Evolutionary conservation across 2,888 invertebrate genomes (phyloP).

Genomic region (Agrotis segetum): DNA sequence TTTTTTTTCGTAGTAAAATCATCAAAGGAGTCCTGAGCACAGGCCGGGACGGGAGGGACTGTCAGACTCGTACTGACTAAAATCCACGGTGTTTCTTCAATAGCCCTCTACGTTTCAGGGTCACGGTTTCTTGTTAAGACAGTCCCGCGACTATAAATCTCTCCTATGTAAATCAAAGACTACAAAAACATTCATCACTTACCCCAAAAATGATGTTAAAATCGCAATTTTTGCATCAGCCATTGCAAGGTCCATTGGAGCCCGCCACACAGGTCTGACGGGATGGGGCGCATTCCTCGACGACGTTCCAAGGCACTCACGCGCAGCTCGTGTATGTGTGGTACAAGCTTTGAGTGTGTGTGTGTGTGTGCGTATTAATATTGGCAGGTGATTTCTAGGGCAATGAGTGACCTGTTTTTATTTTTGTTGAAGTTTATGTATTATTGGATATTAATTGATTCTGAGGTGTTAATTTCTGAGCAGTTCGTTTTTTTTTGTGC

Average conservation of each 20-base stretch:
- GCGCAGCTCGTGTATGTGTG: slow-evolving; percentile 15
- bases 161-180: not conserved
- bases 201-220: slow-evolving; percentile 39
- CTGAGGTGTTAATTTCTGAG: not conserved
- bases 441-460: not conserved
- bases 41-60: no score
- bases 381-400: slow-evolving; percentile 37
- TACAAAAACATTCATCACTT: not conserved
- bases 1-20: no score
- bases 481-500: not conserved
- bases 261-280: slow-evolving; percentile 60
- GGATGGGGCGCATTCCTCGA: slow-evolving; percentile 63
- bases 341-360: slow-evolving; percentile 6
- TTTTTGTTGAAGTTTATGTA: not conserved
- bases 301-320: slow-evolving; percentile 55
- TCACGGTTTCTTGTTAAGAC: no score
- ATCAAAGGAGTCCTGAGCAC: no score
- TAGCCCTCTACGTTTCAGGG: no score
- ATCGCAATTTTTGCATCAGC: slow-evolving; percentile 53
- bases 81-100: no score
- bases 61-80: no score
- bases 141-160: no score
- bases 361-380: slow-evolving; percentile 27
- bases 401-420: slow-evolving; percentile 14
- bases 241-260: slow-evolving; percentile 39